Conservation (phyloP, 2,113 vertebrate species). For the Laticauda laticaudata region DNA sequence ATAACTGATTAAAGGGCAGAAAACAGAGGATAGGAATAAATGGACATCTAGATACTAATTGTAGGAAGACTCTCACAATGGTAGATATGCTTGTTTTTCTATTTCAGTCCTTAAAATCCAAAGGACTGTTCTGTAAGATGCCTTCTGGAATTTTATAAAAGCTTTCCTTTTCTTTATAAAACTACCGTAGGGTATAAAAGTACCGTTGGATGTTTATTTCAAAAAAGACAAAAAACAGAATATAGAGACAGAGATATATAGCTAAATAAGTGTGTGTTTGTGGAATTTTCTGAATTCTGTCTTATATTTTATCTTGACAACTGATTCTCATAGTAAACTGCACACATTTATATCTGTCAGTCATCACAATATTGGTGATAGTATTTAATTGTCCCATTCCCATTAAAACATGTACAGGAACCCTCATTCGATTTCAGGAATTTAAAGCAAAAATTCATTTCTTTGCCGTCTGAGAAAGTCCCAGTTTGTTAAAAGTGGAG, state of each 20-base stretch:
- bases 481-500: constrained; percentile 3
- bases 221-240: neutral
- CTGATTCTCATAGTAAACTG: neutral
- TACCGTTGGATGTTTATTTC: neutral
- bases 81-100: neutral
- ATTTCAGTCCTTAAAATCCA: neutral
- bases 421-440: neutral
- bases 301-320: neutral
- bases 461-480: constrained; percentile 9
- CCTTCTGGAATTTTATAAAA: neutral
- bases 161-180: neutral
- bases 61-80: neutral
- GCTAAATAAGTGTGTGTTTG: neutral
- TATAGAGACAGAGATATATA: neutral
- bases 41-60: neutral
- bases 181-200: neutral
- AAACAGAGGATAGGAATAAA: neutral
- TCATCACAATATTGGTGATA: neutral
- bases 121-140: neutral
- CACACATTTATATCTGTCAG: neutral
- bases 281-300: neutral
- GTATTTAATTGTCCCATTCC: neutral
- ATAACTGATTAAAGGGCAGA: neutral
- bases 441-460: constrained; percentile 17
- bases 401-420: neutral